Base-by-base conservation (phyloP, 2,888 invertebrate genomes). In the Himalopsyche japonica region DNA sequence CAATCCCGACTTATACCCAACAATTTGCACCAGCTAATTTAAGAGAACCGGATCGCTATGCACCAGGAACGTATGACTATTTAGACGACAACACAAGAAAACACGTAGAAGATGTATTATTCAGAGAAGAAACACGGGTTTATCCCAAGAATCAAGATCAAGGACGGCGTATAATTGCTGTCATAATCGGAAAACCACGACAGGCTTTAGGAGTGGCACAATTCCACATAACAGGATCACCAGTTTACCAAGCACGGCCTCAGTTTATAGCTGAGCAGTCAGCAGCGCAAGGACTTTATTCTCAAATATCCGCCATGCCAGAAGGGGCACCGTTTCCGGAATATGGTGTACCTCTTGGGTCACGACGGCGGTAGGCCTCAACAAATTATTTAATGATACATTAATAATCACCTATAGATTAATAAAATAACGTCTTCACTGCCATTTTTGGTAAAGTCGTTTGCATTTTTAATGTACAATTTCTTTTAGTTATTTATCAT, bases 91-190 rank as follows among this genome's bases (percentile, higher is more conserved):
- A 30, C 8, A 79, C 79, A n/a, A 24, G 64, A 37, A 79, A n/a
- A 0, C 57, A 82, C 20, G 64, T 82, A 24, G 82, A 82, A 64
- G 77, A 82, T 57, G 77, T 79, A 15, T 77, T 82, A 4, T 30
- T 82, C 10, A 78, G 82, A 30, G 82, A 82, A 82, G 82, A 82
- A 79, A 79, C 82, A 47, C 34, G 82, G 18, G 10, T 34, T 5
- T 37, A 82, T 24, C 1, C 27, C 3, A 30, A 76, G 3, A 49
- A 77, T 12, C 47, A 77, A 24, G 79, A 27, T 12, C 34, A 34
- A 0, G 57, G 34, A n/a, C 37, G 64, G 8, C 32, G 64, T 2
- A 27, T 82, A 6, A 64, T 79, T 1, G 77, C 82, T 10, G 49
- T 82, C 4, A 77, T 79, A 15, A 82, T 82, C 34, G 82, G 77